Conservation (phyloP, 2,113 vertebrate species). For the Dipodomys stephensi region DNA sequence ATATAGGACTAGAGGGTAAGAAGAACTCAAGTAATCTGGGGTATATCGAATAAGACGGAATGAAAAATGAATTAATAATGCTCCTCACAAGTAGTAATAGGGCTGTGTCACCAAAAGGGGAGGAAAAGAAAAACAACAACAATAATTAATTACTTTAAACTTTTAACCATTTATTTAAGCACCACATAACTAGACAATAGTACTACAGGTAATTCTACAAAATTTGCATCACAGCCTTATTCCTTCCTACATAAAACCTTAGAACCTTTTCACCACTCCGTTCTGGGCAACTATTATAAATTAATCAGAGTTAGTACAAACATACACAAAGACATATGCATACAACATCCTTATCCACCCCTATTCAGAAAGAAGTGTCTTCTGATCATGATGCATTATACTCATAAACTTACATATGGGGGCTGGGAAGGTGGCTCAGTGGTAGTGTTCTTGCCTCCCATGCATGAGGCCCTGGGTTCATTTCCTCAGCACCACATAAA, state of each 20-base stretch:
- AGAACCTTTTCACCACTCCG: not conserved
- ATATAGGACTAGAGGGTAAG: not conserved
- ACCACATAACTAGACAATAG: not conserved
- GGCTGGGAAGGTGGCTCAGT: too few relatives aligned
- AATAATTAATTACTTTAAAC: constrained; percentile 20
- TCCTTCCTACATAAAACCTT: not conserved
- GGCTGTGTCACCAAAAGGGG: not conserved
- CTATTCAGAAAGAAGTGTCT: not conserved
- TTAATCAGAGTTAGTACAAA: not conserved
- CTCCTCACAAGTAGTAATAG: not conserved
- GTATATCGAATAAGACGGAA: not conserved
- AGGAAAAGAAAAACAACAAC: not conserved
- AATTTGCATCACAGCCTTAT: not conserved
- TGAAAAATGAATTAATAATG: not conserved
- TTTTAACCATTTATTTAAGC: not conserved
- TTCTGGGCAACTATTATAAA: not conserved
- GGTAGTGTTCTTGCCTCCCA: too few relatives aligned
- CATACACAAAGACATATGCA: not conserved
- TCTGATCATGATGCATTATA: too few relatives aligned
- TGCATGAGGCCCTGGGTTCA: too few relatives aligned
- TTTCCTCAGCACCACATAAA: too few relatives aligned
- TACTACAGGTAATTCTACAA: not conserved
- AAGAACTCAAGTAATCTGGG: not conserved
- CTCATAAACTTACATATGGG: too few relatives aligned
- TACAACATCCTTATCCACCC: not conserved